Conservation (phyloP, 2,888 invertebrate species). For the Lingula anatina region DNA sequence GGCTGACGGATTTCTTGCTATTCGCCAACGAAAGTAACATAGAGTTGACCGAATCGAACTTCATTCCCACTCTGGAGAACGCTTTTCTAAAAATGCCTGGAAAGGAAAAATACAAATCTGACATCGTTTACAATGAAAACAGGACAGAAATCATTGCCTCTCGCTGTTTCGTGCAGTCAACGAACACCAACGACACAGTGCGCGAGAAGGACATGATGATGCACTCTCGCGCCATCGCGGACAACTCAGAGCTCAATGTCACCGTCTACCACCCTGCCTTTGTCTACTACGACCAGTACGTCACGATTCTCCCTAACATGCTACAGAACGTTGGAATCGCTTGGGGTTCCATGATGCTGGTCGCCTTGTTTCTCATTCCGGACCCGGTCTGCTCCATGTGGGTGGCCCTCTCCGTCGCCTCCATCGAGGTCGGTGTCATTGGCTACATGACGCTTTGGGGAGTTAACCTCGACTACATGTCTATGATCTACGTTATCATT, state of each 20-base stretch:
- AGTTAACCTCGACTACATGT: neutral
- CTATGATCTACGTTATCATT: neutral
- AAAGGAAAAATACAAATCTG: neutral
- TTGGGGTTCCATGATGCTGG: neutral
- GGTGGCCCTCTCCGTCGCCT: neutral
- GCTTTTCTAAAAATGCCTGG: neutral
- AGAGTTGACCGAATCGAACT: too few species aligned
- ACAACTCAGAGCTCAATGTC: neutral
- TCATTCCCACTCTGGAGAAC: neutral
- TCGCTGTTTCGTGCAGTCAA: neutral
- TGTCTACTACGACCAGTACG: conserved; percentile 30
- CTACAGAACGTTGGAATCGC: conserved; percentile 18
- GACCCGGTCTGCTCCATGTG: neutral
- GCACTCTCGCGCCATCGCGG: neutral
- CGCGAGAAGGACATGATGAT: neutral
- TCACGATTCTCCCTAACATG: conserved; percentile 42
- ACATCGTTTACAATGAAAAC: neutral
- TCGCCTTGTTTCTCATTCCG: neutral
- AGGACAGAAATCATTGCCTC: neutral
- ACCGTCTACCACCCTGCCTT: neutral
- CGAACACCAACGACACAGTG: neutral
- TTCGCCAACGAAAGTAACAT: neutral
- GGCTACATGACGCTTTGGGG: conserved; percentile 1
- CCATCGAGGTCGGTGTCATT: neutral
- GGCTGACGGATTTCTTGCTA: neutral